These are phyloP conservation scores for Sarcophaga peregrina DNA, from an alignment of 1,140 invertebrate genomes.

Conservation along the genomic window DNA sequence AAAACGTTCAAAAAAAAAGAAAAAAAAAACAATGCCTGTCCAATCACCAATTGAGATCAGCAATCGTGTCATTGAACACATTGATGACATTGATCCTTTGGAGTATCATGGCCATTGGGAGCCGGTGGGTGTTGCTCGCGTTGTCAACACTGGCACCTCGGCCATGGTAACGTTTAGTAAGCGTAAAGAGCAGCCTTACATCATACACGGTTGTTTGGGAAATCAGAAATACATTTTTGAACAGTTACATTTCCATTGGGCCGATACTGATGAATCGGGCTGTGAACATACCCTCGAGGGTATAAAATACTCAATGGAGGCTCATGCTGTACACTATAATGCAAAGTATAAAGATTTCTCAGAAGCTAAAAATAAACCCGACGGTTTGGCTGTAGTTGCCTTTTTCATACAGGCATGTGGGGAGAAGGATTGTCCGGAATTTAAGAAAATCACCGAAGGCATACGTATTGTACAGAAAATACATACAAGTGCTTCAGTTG, in stretches of 20 bases:
- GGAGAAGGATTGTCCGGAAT: slow-evolving; percentile 65
- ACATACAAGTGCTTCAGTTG: slow-evolving; percentile 61
- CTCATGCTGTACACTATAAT: slow-evolving; percentile 84
- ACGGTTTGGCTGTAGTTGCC: slow-evolving; percentile 81
- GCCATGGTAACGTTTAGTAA: slow-evolving; percentile 65
- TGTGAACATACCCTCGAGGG: slow-evolving; percentile 83
- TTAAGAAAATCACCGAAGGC: slow-evolving; percentile 65
- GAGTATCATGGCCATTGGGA: slow-evolving; percentile 71
- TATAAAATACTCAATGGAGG: slow-evolving; percentile 76
- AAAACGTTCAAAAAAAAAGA: slow-evolving; percentile 27
- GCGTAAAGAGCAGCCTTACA: slow-evolving; percentile 62
- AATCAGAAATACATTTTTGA: slow-evolving; percentile 75
- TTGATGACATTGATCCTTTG: slow-evolving; percentile 69
- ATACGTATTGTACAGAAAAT: slow-evolving; percentile 64
- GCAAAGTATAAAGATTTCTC: slow-evolving; percentile 76
- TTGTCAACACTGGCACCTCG: slow-evolving; percentile 64
- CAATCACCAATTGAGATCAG: slow-evolving; percentile 70
- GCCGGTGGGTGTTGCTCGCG: slow-evolving; percentile 61
- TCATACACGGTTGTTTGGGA: slow-evolving; percentile 72
- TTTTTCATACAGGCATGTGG: slow-evolving; percentile 76
- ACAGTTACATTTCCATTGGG: slow-evolving; percentile 87
- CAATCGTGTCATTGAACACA: slow-evolving; percentile 68
- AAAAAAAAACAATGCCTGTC: too few relatives aligned
- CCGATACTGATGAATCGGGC: slow-evolving; percentile 74
- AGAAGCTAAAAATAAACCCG: slow-evolving; percentile 76